Evolutionary conservation across 2,113 vertebrate species (phyloP), one percentile per base, ranked within the genome.

Genomic region (Microcebus ravelobensis): DNA sequence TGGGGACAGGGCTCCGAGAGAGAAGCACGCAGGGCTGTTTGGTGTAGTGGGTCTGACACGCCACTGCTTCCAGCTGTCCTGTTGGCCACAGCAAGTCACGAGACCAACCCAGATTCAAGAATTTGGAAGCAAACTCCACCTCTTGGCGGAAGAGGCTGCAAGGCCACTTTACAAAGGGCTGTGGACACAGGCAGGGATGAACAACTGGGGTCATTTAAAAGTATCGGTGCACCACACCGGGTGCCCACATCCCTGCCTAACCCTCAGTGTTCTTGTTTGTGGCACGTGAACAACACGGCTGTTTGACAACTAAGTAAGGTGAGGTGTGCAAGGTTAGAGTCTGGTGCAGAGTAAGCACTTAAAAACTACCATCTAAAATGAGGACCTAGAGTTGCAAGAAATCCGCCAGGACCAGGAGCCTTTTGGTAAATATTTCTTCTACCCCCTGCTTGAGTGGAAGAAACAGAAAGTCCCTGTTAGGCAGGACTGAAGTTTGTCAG

Each of bases 291-390:
- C 8, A 31, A 29, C 2, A 8, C 11, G 13, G 23, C 13, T 8
- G 21, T 59, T 25, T 48, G 34, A 45, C 31, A 48, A 39, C 59
- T 67, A 63, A 39, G 4, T 42, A 15, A 52, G 67, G 29, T 10
- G 29, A 17, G 5, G 8, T 2, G 0, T 3, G 6, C 36, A 29
- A 21, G 15, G 52, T 23, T 3, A 2, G 81, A 0, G 20, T 50
- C 68, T 13, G 12, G 3, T 34, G 8, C 2, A 39, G 31, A 39
- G 4, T 9, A 20, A 2, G 55, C 20, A 39, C 50, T 23, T 21
- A 1, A 10, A 14, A 9, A 48, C 67, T 55, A 55, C 45, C 3
- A 1, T 9, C 55, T 20, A 10, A 42, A 71, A 74, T 6, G 36
- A 87, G 31, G n/a, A 0, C 9, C 39, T 18, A 9, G 4, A 5